Evolutionary conservation across 1,140 invertebrate genomes (phyloP).

Genomic region (Popillia japonica): DNA sequence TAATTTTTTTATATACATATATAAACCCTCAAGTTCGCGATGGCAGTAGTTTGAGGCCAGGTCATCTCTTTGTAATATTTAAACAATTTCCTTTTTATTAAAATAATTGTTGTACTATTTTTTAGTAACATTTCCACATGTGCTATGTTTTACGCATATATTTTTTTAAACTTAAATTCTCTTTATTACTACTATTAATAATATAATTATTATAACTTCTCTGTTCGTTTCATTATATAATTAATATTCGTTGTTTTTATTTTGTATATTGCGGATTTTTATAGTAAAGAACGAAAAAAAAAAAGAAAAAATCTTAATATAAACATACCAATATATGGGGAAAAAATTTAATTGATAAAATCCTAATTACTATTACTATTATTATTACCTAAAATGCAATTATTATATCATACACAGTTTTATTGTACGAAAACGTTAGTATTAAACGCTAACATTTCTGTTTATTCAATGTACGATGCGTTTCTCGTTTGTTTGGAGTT

Average conservation of each 20-base stretch:
- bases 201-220: not conserved
- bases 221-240: not conserved
- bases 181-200: not conserved
- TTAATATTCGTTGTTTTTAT: too few relatives aligned
- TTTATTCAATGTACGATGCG: not conserved
- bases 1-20: not conserved
- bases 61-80: not conserved
- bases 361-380: not conserved
- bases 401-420: conserved; percentile 2
- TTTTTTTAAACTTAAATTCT: not conserved
- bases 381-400: not conserved
- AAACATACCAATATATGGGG: too few relatives aligned
- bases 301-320: not conserved
- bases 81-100: not conserved
- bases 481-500: not conserved
- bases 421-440: not conserved
- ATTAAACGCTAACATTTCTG: not conserved
- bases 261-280: not conserved
- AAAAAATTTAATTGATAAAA: not conserved
- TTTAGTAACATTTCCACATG: not conserved
- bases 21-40: not conserved
- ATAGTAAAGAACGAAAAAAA: too few relatives aligned
- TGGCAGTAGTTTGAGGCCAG: not conserved
- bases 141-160: too few relatives aligned
- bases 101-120: not conserved